A percentile compares a stretch with the other conserved stretches of the same genome.
These are phyloP conservation scores for Gnathonemus longibarbis DNA, from an alignment of 2,113 vertebrate genomes.

Conservation along the genomic window DNA sequence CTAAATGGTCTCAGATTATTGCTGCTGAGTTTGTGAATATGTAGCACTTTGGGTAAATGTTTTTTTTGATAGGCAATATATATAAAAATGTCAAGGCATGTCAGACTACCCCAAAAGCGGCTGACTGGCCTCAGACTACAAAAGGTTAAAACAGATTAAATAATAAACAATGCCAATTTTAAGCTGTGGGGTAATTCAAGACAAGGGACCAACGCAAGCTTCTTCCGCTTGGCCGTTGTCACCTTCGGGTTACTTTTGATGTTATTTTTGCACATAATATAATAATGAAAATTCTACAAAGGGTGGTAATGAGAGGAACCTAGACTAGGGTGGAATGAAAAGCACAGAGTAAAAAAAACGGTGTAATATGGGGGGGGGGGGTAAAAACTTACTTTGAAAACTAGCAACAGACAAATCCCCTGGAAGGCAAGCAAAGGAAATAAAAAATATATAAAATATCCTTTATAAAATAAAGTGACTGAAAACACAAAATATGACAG, in stretches of 20 bases:
- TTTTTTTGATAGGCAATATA: not conserved
- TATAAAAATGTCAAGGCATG: not conserved
- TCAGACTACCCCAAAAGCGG: not conserved
- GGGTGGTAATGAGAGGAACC: not conserved
- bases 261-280: not conserved
- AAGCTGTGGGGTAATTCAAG: not conserved
- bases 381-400: constrained; percentile 76
- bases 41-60: not conserved
- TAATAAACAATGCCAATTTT: constrained; percentile 1
- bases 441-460: not conserved
- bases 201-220: not conserved
- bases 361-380: not conserved
- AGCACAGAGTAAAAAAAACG: not conserved
- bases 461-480: not conserved
- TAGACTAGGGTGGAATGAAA: not conserved
- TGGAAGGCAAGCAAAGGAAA: constrained; percentile 59
- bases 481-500: constrained; percentile 11
- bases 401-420: constrained; percentile 83
- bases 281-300: not conserved
- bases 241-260: not conserved
- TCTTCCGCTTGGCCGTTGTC: not conserved
- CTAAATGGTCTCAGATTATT: not conserved
- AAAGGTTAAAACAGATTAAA: not conserved
- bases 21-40: not conserved
- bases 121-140: not conserved